Base-by-base conservation (phyloP, 2,888 invertebrate species). In the Rhaphigaster nebulosa region DNA sequence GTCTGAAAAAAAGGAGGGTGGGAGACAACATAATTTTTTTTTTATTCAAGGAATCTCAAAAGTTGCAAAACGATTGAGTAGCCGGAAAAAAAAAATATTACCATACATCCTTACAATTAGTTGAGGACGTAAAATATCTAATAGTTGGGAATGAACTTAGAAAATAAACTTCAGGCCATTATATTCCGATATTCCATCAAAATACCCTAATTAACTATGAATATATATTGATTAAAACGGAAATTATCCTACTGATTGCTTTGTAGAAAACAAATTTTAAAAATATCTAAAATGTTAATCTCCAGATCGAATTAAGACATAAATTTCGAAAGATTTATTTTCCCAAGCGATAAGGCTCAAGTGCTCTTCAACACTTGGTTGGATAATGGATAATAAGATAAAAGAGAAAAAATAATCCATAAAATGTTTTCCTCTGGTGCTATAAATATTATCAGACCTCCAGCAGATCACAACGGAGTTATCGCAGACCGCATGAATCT, bases 371-470 rank as follows among this genome's bases (percentile, higher is more conserved):
- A 38, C 70, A 18, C 34, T 34, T 38, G 70, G 26, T 76, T 38
- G 70, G 34, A 38, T 65, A 65, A 29, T 18, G 29, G 65, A 15
- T 38, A 65, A 29, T 65, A 65, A 76, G 70, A 34, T 76, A 34
- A 76, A 76, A 38, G 20, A 38, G 34, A 12, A 38, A 84, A 26
- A 26, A 45, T 84, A 84, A 84, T 84, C 84, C 45, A 45, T 84
- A n/a, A 50, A 84, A 84, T 84, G 15, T 84, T 45, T 84, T 84
- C 84, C n/a, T 26, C 45, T 50, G 23, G 26, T 10, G 13, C 84
- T 45, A 45, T 84, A 84, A 84, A 84, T 50, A 84, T 13, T 84
- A 84, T 84, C 84, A n/a, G 45, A 84, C 45, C 84, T 26, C 84
- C 84, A 84, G 45, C 45, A 45, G 45, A 80, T 80, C 38, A 41